These are phyloP conservation scores for Phodopus roborovskii DNA, from an alignment of 2,113 vertebrate species.

Conservation along the genomic window DNA sequence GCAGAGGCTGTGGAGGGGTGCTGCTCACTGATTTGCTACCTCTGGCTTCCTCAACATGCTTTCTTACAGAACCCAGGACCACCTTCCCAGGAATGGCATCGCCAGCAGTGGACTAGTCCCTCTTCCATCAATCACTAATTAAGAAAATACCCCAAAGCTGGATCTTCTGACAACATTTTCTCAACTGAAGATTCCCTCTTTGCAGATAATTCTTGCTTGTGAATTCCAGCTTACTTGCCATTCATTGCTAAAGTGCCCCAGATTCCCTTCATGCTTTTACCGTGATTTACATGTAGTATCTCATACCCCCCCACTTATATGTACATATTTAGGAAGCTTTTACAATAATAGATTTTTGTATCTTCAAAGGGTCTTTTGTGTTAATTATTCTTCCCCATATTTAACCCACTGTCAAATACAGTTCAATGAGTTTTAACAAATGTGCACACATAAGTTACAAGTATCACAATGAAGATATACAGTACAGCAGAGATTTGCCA, in stretches of 20 bases:
- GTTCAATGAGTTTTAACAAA: slow-evolving; percentile 2
- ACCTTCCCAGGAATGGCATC: too few relatives aligned
- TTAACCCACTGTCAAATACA: background rate
- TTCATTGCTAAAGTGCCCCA: slow-evolving; percentile 49
- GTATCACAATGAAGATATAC: background rate
- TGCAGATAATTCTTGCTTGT: background rate
- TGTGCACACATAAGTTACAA: background rate
- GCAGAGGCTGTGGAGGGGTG: background rate
- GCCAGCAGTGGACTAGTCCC: background rate
- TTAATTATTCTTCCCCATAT: background rate
- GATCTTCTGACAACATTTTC: background rate
- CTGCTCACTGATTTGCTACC: background rate
- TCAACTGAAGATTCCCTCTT: background rate
- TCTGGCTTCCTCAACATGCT: background rate
- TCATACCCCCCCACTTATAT: background rate
- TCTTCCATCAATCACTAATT: background rate
- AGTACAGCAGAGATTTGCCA: background rate
- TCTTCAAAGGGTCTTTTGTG: background rate
- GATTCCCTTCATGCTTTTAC: slow-evolving; percentile 62
- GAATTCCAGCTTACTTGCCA: background rate
- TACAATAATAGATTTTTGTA: background rate
- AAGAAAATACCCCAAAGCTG: background rate
- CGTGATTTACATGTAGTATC: slow-evolving; percentile 53
- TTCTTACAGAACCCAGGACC: background rate
- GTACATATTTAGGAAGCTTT: background rate